These are phyloP conservation scores for Macrophya annulata DNA, from an alignment of 2,888 invertebrate genomes.

Conservation along the genomic window DNA sequence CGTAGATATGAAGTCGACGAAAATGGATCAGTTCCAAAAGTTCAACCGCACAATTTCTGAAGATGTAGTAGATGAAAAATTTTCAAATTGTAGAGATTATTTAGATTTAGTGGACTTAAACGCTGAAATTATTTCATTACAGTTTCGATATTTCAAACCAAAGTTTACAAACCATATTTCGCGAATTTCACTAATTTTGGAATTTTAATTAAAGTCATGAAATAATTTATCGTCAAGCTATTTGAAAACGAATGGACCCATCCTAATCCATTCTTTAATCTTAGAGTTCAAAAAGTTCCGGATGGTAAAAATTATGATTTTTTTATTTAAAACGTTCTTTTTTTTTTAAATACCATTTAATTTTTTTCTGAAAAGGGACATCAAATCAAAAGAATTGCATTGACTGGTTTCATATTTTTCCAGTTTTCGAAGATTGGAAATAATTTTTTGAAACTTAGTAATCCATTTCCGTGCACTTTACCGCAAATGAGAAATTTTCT, in stretches of 20 bases:
- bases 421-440: not conserved
- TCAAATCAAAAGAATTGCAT: not conserved
- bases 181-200: not conserved
- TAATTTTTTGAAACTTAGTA: not conserved
- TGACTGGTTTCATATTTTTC: not conserved
- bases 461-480: not conserved
- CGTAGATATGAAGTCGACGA: not conserved
- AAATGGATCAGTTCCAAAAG: slow-evolving; percentile 10
- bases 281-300: no score
- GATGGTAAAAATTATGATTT: no score
- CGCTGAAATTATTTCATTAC: not conserved
- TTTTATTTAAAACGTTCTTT: no score
- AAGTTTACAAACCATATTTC: not conserved
- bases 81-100: not conserved
- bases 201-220: not conserved
- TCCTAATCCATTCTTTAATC: no score
- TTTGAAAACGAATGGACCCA: not conserved
- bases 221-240: not conserved
- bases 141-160: not conserved
- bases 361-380: not conserved
- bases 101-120: not conserved
- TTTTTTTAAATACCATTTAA: no score
- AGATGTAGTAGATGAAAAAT: not conserved
- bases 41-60: not conserved
- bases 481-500: not conserved